These are phyloP conservation scores for Onthophagus sagittarius DNA, from an alignment of 2,888 invertebrate species.

Conservation along the genomic window DNA sequence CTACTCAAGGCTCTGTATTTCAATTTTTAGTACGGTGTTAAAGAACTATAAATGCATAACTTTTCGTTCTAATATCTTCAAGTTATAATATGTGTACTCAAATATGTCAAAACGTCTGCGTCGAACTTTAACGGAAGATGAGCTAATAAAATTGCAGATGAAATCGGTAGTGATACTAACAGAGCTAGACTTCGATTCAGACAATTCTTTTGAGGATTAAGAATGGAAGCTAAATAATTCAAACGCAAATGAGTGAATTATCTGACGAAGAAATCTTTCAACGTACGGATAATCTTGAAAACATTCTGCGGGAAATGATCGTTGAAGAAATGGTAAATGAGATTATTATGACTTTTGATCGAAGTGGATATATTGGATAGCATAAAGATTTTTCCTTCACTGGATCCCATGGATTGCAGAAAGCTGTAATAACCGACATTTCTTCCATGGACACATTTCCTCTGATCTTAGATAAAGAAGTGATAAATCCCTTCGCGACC, in stretches of 20 bases:
- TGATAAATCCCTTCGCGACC: conserved; percentile 12
- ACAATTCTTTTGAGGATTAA: conserved; percentile 2
- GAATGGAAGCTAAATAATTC: neutral
- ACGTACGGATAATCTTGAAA: neutral
- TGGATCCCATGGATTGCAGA: conserved; percentile 12
- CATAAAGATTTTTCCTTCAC: conserved; percentile 1
- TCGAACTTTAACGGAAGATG: too few relatives aligned
- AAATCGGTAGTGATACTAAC: neutral
- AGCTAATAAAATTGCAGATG: too few relatives aligned
- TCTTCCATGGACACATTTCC: conserved; percentile 4
- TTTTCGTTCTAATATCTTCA: too few relatives aligned
- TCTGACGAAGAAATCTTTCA: conserved; percentile 7
- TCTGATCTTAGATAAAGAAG: conserved; percentile 11
- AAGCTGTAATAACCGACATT: conserved; percentile 11
- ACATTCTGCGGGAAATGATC: neutral
- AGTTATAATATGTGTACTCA: too few relatives aligned
- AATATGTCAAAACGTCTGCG: too few relatives aligned
- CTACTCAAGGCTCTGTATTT: too few relatives aligned
- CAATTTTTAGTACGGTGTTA: too few relatives aligned
- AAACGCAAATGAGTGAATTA: neutral
- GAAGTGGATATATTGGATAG: conserved; percentile 12
- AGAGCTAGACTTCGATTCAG: conserved; percentile 8
- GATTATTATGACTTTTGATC: neutral
- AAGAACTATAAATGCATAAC: too few relatives aligned
- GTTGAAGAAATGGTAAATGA: neutral